Evolutionary conservation across 2,797 vertebrate species (phyloP), one percentile per base, ranked within the genome.

Genomic region (Oryzias dopingdopingensis): DNA sequence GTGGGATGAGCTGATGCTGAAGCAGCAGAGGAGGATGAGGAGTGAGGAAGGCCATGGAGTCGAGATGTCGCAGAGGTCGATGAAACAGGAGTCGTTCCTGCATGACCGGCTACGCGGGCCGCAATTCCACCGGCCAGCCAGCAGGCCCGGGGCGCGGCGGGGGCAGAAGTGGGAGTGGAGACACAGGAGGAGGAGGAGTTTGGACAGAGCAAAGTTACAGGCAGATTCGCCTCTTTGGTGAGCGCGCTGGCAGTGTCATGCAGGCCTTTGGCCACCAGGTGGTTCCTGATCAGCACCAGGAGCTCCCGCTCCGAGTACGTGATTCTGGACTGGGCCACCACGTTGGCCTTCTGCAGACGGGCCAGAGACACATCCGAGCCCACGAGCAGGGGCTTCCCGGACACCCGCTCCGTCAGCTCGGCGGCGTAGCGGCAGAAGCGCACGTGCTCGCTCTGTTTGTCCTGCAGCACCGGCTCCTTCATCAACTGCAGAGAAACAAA

Each of bases 381-480:
- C 10, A 96, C 94, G 37, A 96, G 92, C 42, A 98, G 79, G 0
- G 95, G 96, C 72, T 97, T 97, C 13, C 96, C 97, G 0, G 96
- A 98, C 6, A 98, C 93, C 0, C 96, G 90, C 81, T 98, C 96
- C 0, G 95, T 97, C 57, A 99, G 92, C 79, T 98, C 94, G 0
- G 94, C 94, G 0, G 96, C 95, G 0, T 93, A 96, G 16, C 96
- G 94, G 88, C 96, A 99, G 89, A 99, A 99, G 14, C 94, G 94
- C n/a, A 96, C 93, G 0, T 99, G 96, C 67, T 99, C 95, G 0
- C 92, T 95, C 18, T 95, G 94, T 64, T 98, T 99, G 91, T 99
- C 96, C 91, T 98, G 96, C 26, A 99, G 92, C 59, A 99, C 93
- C 0, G 96, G 96, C 74, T 99, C 96, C 62, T 97, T 97, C 96